Evolutionary conservation across 2,888 invertebrate species (phyloP), one percentile per base, ranked within the genome.

Genomic region (Pristionchus exspectatus): DNA sequence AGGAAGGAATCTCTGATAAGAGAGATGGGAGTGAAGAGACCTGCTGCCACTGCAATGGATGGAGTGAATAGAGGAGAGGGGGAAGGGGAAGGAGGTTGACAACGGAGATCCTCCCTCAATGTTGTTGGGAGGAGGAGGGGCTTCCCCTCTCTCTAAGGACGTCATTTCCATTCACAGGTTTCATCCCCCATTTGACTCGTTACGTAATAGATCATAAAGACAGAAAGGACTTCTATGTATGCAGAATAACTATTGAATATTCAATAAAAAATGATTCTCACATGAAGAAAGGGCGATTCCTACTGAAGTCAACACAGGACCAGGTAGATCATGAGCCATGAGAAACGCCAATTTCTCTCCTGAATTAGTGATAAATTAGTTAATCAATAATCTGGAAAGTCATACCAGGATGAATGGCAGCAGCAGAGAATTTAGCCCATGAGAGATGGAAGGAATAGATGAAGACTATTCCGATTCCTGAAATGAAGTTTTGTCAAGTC

Each of bases 271-370:
- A 69, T 7, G 83, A 54, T 33, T 56, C 92, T 90, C 50, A 92
- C 93, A 89, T 89, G 91, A 93, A 59, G 91, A 91, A 63, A 91
- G 21, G 9, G 92, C 90, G 56, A 93, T 90, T 63, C 91, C 91
- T n/a, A 92, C 86, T 9, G 93, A 91, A 56, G 92, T 90, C 14
- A 93, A 88, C 1, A 93, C 91, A 30, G 92, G 89, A 74, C 92
- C 92, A 18, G 94, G 93, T 14, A 92, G 93, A 87, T 95, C 95
- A 90, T 95, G 94, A 18, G 93, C 90, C 86, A 94, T 89, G 84
- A 95, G 91, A 90, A 95, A 94, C 33, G 94, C 93, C 88, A 95
- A 91, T 90, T 95, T 95, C 90, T 95, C 95, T 18, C 63, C 74
- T 87, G 66, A 16, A 83, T 21, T 63, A 12, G 4, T 24, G 24